Percentiles rank a stretch among this genome's conserved stretches.
Conservation (phyloP, 2,113 vertebrate genomes). For the Hippocampus abdominalis region DNA sequence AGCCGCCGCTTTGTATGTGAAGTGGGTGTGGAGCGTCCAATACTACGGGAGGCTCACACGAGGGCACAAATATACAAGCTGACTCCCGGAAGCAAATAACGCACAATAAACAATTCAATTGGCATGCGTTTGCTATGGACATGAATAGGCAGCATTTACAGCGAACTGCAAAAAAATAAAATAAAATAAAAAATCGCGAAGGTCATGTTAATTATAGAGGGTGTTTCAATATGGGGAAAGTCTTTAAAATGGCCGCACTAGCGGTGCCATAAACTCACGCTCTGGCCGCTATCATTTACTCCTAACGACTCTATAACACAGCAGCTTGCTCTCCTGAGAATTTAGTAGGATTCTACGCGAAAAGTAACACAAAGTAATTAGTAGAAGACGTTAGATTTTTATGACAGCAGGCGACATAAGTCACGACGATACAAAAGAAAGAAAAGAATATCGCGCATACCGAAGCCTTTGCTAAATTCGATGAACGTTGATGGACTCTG, state of each 20-base stretch:
- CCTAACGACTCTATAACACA: conserved; percentile 31
- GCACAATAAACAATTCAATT: conserved; percentile 37
- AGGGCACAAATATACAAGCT: conserved; percentile 53
- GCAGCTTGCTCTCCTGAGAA: conserved; percentile 14
- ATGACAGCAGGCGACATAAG: not conserved
- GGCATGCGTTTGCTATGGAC: conserved; percentile 24
- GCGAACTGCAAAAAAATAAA: not conserved
- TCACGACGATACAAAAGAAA: not conserved
- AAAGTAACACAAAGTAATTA: not conserved
- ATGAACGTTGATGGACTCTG: no score
- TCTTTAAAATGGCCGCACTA: conserved; percentile 36
- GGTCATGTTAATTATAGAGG: conserved; percentile 60
- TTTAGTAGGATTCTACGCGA: conserved; percentile 7
- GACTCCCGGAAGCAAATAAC: conserved; percentile 29
- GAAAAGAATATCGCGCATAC: not conserved
- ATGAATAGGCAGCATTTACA: conserved; percentile 25
- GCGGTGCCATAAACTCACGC: conserved; percentile 32
- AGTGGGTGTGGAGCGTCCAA: conserved; percentile 7
- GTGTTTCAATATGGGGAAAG: conserved; percentile 47
- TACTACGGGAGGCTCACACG: conserved; percentile 41
- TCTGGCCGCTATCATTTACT: conserved; percentile 16
- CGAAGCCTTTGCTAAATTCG: no score
- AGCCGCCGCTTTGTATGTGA: conserved; percentile 69
- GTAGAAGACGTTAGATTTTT: not conserved
- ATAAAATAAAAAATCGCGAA: conserved; percentile 43